Evolutionary conservation across 2,888 invertebrate species (phyloP).

Genomic region (Chorisops tibialis): DNA sequence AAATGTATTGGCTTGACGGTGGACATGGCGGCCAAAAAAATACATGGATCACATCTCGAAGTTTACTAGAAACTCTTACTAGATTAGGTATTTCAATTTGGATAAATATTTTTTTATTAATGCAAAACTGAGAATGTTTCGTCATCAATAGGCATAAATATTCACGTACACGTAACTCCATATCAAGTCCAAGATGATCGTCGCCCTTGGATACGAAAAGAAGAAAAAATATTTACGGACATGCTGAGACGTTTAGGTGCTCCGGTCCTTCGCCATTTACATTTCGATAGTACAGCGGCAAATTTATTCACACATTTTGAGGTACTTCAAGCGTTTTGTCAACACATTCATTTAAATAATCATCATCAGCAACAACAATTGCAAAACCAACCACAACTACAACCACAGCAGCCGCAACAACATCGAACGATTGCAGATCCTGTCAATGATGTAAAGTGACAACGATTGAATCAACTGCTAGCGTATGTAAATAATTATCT

Average conservation of each 20-base stretch:
- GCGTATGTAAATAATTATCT: slow-evolving; percentile 24
- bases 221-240: slow-evolving; percentile 73
- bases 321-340: slow-evolving; percentile 63
- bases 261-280: slow-evolving; percentile 61
- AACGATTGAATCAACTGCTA: slow-evolving; percentile 37
- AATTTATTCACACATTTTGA: slow-evolving; percentile 75
- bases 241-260: slow-evolving; percentile 65
- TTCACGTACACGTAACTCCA: slow-evolving; percentile 83
- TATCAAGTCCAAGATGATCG: slow-evolving; percentile 80
- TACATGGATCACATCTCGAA: slow-evolving; percentile 80
- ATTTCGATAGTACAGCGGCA: slow-evolving; percentile 57
- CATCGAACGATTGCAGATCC: slow-evolving; percentile 36
- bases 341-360: slow-evolving; percentile 48
- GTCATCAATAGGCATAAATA: slow-evolving; percentile 58
- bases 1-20: slow-evolving; percentile 88
- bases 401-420: slow-evolving; percentile 38
- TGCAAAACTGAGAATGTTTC: background rate
- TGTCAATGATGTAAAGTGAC: slow-evolving; percentile 50
- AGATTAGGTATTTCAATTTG: slow-evolving; percentile 58
- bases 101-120: background rate
- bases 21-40: slow-evolving; percentile 85
- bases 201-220: slow-evolving; percentile 80
- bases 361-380: slow-evolving; percentile 40
- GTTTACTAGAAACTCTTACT: slow-evolving; percentile 69
- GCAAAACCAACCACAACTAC: slow-evolving; percentile 35